phyloP scores from a whole-genome alignment of 1,140 invertebrate species.

The Temnothorax curvispinosus region DNA sequence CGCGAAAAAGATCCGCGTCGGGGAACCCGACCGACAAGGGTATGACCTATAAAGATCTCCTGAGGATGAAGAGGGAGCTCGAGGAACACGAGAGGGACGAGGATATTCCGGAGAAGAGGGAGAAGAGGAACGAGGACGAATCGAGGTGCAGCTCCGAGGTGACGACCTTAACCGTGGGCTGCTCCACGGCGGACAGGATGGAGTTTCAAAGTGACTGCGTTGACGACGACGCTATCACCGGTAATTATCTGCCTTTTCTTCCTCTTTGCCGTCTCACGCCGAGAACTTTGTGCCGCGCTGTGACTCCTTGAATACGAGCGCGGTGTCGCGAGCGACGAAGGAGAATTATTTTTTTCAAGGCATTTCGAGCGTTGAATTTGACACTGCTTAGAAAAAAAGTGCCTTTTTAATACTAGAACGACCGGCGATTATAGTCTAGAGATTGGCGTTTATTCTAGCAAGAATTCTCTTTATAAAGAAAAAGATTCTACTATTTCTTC shows the following conservation, averaged over 20 bases:
- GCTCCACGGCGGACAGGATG: conserved; percentile 89
- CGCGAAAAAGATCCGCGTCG: conserved; percentile 74
- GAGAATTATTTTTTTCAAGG: conserved; percentile 47
- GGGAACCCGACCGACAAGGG: conserved; percentile 49
- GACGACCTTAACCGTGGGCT: conserved; percentile 89
- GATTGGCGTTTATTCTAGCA: background rate
- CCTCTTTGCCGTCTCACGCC: background rate
- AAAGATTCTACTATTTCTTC: background rate
- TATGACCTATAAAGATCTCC: conserved; percentile 76
- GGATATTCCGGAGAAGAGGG: conserved; percentile 81
- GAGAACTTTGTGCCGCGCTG: background rate
- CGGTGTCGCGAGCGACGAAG: background rate
- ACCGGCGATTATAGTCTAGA: background rate
- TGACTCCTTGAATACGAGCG: conserved; percentile 1
- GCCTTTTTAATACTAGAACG: background rate
- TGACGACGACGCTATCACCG: conserved; percentile 86
- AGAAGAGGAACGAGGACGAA: conserved; percentile 81
- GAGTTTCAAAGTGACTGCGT: conserved; percentile 90
- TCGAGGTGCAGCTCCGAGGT: conserved; percentile 83
- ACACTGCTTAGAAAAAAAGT: conserved; percentile 3
- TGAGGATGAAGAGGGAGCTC: conserved; percentile 72
- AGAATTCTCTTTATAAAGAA: background rate
- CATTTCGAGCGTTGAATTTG: background rate
- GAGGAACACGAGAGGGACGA: conserved; percentile 77
- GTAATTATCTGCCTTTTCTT: conserved; percentile 72